Conservation (phyloP, 2,113 vertebrate genomes). For the Orycteropus afer region DNA sequence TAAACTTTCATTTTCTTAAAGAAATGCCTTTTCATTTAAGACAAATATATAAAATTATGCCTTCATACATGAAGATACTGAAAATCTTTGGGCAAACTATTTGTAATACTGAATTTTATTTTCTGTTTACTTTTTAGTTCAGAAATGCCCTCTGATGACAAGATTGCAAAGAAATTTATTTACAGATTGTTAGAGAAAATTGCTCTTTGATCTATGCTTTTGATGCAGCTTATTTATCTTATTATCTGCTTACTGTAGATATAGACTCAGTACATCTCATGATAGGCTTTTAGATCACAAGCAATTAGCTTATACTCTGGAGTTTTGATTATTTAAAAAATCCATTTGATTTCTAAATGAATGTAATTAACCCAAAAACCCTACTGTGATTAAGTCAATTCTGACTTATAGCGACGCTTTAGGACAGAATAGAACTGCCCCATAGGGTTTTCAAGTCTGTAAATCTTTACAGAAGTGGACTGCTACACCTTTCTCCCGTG, state of each 20-base stretch:
- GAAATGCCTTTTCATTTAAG: background rate
- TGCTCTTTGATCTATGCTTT: constrained; percentile 21
- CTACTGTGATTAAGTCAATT: no score
- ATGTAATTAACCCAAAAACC: no score
- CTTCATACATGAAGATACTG: background rate
- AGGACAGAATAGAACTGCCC: no score
- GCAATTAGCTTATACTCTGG: background rate
- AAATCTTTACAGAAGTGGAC: no score
- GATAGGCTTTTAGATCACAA: constrained; percentile 16
- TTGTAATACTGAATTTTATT: constrained; percentile 9
- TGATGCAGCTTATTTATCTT: background rate
- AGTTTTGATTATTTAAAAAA: constrained; percentile 23
- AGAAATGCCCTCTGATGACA: background rate
- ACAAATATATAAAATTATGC: background rate
- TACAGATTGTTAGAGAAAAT: constrained; percentile 30
- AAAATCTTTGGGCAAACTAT: constrained; percentile 4
- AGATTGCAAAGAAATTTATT: constrained; percentile 23
- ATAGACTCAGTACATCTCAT: background rate
- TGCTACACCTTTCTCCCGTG: no score
- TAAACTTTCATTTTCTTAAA: background rate
- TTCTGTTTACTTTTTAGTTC: constrained; percentile 13
- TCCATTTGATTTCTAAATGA: constrained; percentile 16
- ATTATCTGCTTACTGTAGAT: background rate
- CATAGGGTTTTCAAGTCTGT: no score
- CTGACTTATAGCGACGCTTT: no score